Percentiles rank a stretch among this genome's conserved stretches.
These are phyloP conservation scores for Budorcas taxicolor DNA, from an alignment of 2,113 vertebrate species.

Conservation along the genomic window DNA sequence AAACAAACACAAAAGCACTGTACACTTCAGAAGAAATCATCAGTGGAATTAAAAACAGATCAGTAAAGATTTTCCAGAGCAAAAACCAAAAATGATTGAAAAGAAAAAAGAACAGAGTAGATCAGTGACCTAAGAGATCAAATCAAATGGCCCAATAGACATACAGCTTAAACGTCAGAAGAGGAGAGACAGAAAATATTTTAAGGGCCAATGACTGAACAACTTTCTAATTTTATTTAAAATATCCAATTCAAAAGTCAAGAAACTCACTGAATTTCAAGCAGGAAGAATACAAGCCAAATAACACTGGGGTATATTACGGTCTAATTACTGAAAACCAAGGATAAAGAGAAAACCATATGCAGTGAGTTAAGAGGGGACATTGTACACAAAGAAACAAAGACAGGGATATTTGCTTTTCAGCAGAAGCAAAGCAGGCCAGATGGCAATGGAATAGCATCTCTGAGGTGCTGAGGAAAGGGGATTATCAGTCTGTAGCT, in stretches of 20 bases:
- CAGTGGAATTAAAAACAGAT: not conserved
- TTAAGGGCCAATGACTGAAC: not conserved
- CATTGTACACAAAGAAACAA: not conserved
- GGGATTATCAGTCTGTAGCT: not conserved
- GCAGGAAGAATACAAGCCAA: not conserved
- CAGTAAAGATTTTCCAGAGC: not conserved
- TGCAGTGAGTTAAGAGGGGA: not conserved
- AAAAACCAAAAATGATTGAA: not conserved
- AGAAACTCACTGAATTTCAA: constrained; percentile 2
- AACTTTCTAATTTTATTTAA: not conserved
- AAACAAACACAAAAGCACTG: not conserved
- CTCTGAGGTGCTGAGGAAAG: not conserved
- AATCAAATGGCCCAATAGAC: not conserved
- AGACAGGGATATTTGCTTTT: not conserved
- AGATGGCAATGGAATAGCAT: not conserved
- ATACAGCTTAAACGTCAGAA: not conserved
- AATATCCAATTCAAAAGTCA: not conserved
- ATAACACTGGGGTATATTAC: not conserved
- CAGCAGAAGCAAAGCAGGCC: not conserved
- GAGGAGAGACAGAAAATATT: not conserved
- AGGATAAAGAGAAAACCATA: not conserved
- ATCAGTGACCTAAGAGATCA: not conserved
- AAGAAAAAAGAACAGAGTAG: not conserved
- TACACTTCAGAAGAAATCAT: not conserved
- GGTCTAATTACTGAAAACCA: constrained; percentile 1